phyloP scores from a whole-genome alignment of 2,113 vertebrate genomes.

The Centrocercus urophasianus region DNA sequence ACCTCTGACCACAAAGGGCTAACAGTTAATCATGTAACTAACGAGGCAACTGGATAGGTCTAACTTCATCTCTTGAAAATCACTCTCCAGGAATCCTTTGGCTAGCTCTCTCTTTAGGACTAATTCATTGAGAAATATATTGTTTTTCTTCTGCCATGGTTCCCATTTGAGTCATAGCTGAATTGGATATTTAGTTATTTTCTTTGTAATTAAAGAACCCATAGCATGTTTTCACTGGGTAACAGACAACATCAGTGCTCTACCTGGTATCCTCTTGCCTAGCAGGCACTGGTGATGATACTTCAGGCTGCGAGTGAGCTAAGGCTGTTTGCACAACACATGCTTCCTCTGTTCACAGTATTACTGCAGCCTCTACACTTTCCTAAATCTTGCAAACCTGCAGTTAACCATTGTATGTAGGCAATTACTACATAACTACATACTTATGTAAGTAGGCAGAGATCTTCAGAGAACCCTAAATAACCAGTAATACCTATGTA shows the following conservation, averaged over 20 bases:
- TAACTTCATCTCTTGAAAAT: conserved; percentile 7
- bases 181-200: not conserved
- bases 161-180: not conserved
- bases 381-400: not conserved
- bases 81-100: not conserved
- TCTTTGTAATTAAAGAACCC: not conserved
- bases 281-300: not conserved
- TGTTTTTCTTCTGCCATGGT: not conserved
- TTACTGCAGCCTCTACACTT: not conserved
- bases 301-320: not conserved
- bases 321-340: not conserved
- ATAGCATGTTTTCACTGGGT: not conserved
- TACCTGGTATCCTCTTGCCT: not conserved
- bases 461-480: not conserved
- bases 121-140: not conserved
- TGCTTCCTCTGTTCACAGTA: accelerated
- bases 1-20: not conserved
- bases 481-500: not conserved
- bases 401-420: not conserved
- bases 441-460: not conserved
- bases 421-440: not conserved
- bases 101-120: not conserved
- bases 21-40: not conserved
- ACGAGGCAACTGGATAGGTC: not conserved
- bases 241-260: not conserved